Evolutionary conservation across 2,797 vertebrate species (phyloP).

Genomic region (Enoplosus armatus): DNA sequence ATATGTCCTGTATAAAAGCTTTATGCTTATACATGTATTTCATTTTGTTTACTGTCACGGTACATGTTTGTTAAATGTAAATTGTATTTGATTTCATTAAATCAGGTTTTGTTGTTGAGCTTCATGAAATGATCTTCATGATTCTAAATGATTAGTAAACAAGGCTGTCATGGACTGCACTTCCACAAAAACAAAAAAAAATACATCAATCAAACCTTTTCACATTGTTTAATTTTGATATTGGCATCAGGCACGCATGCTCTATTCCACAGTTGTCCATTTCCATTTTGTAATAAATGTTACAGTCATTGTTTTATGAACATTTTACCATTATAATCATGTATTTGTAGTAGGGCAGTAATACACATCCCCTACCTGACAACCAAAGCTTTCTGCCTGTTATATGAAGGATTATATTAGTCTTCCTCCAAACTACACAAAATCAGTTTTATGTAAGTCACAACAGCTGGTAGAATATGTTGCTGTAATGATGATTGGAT

Average conservation of each 20-base stretch:
- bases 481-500: neutral
- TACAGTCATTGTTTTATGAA: neutral
- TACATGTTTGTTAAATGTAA: constrained; percentile 37
- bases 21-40: constrained; percentile 14
- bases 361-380: neutral
- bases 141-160: neutral
- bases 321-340: neutral
- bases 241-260: neutral
- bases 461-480: neutral
- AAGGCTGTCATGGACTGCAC: neutral
- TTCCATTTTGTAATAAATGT: neutral
- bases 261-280: neutral
- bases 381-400: neutral
- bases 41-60: neutral
- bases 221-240: neutral
- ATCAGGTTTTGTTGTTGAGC: constrained; percentile 7
- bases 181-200: neutral
- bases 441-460: neutral
- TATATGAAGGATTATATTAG: neutral
- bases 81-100: constrained; percentile 48
- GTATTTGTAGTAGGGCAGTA: neutral
- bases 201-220: neutral
- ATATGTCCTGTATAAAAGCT: neutral
- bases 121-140: neutral
- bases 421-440: neutral